Conservation (phyloP, 37 sponge, comb jelly and placozoan genomes). For the Ephydatia muelleri region DNA sequence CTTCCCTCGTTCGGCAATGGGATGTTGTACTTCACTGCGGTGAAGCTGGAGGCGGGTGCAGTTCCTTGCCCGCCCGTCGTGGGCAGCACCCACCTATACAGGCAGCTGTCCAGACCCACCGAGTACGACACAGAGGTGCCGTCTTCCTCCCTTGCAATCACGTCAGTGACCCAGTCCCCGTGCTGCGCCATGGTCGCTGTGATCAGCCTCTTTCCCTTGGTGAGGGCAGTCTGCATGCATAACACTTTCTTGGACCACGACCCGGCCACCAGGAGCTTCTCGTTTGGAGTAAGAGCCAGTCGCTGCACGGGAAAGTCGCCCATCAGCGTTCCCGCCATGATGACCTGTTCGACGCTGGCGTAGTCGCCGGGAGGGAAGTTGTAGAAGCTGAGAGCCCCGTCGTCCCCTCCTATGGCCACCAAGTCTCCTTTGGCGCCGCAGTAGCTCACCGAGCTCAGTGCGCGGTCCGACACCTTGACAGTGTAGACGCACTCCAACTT, state of each 20-base stretch:
- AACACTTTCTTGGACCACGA: constrained; percentile 41
- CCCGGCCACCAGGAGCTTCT: constrained; percentile 37
- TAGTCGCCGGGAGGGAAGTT: constrained; percentile 16
- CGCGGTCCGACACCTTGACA: constrained; percentile 39
- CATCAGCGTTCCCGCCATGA: constrained; percentile 13
- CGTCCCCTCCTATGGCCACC: constrained; percentile 37
- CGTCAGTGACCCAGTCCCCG: constrained; percentile 62
- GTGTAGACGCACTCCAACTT: constrained; percentile 30
- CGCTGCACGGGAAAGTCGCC: constrained; percentile 29
- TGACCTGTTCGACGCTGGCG: background rate
- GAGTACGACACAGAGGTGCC: background rate
- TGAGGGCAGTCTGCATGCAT: background rate
- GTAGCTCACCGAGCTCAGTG: constrained; percentile 38
- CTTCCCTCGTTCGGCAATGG: background rate
- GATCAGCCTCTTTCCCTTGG: constrained; percentile 8
- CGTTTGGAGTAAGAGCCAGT: constrained; percentile 29
- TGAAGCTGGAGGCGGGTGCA: background rate
- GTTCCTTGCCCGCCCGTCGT: background rate
- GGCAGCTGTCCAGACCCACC: constrained; percentile 37
- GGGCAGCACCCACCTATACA: constrained; percentile 26
- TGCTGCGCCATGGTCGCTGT: constrained; percentile 1
- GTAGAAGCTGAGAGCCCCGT: constrained; percentile 28
- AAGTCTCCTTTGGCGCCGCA: background rate
- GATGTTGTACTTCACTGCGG: constrained; percentile 16
- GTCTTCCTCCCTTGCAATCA: background rate